Percentiles rank a stretch among this genome's conserved stretches.
These are phyloP conservation scores for Drosophila arawakana DNA, from an alignment of 1,140 invertebrate genomes.

Conservation along the genomic window DNA sequence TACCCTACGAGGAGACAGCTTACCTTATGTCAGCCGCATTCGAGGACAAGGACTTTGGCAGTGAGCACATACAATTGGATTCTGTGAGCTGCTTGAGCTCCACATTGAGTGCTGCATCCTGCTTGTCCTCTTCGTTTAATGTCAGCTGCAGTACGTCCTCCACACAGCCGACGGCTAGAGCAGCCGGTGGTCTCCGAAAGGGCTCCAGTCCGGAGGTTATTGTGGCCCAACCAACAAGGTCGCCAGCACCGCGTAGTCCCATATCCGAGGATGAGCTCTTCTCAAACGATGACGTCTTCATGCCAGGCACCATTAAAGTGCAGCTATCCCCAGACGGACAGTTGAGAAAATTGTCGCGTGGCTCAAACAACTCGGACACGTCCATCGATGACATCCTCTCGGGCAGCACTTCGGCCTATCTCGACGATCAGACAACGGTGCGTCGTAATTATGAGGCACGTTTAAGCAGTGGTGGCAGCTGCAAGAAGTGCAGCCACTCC, in stretches of 20 bases:
- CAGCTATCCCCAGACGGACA: conserved; percentile 86
- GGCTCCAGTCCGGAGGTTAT: conserved; percentile 84
- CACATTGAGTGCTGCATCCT: conserved; percentile 86
- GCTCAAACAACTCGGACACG: conserved; percentile 88
- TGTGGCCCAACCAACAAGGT: conserved; percentile 86
- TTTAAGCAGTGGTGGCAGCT: conserved; percentile 85
- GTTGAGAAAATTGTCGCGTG: conserved; percentile 86
- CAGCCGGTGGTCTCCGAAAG: conserved; percentile 45
- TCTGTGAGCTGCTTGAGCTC: conserved; percentile 86
- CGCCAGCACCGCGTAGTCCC: conserved; percentile 86
- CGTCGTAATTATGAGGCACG: conserved; percentile 77
- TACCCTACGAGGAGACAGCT: conserved; percentile 81
- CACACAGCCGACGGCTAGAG: conserved; percentile 61
- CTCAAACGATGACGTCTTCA: conserved; percentile 88
- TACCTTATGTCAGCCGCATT: conserved; percentile 81
- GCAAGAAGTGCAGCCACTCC: conserved; percentile 87
- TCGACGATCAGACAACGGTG: conserved; percentile 82
- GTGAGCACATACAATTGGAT: conserved; percentile 69
- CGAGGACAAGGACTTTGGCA: conserved; percentile 75
- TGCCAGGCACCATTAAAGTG: conserved; percentile 86
- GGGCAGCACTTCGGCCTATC: conserved; percentile 78
- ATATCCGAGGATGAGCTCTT: conserved; percentile 88
- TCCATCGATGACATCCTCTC: conserved; percentile 87
- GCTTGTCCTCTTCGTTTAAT: conserved; percentile 83
- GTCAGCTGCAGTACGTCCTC: conserved; percentile 76